Evolutionary conservation across 2,113 vertebrate species (phyloP), one percentile per base, ranked within the genome.

Genomic region (Xenotilapia flavipinnis): DNA sequence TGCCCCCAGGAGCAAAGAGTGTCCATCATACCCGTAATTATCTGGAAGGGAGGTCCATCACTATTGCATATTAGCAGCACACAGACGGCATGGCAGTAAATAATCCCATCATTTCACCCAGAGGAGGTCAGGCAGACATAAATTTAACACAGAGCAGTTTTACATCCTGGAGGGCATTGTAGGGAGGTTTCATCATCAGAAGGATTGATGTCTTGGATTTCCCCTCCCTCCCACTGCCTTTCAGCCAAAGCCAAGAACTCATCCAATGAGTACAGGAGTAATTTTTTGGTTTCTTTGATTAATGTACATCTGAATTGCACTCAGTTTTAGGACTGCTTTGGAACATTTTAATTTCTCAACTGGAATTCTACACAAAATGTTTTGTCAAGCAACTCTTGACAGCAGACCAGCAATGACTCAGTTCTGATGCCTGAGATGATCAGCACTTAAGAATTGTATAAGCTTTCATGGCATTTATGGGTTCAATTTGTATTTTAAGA

Each of bases 21-120:
- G 85, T 94, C 88, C 86, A 91, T 94, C 91, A 91, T 88, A 84
- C 91, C 88, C 87, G 12, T 92, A 93, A 95, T 93, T 92, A 93
- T 88, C 88, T 79, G 82, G 84, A 86, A 79, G 85, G 81, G 89
- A 88, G 88, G 80, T 93, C 90, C 62, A 90, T 91, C 88, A 86
- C 81, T 79, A 23, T 83, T 81, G 55, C 90, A 87, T 87, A 90
- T 92, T 89, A 93, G 87, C 26, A 26, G 82, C 87, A 90, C 89
- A 91, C 86, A 89, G 90, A 84, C 85, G 17, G 58, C 75, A 83
- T 75, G 87, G 87, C 90, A 90, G 90, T 94, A 93, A 93, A 93
- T 91, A 95, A 95, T 94, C 91, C 90, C 87, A 82, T 90, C 90
- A 90, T 92, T 90, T 90, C 77, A 89, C 88, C 86, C 87, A 86